Conservation (phyloP, 2,888 invertebrate genomes). For the Amiota mariae region DNA sequence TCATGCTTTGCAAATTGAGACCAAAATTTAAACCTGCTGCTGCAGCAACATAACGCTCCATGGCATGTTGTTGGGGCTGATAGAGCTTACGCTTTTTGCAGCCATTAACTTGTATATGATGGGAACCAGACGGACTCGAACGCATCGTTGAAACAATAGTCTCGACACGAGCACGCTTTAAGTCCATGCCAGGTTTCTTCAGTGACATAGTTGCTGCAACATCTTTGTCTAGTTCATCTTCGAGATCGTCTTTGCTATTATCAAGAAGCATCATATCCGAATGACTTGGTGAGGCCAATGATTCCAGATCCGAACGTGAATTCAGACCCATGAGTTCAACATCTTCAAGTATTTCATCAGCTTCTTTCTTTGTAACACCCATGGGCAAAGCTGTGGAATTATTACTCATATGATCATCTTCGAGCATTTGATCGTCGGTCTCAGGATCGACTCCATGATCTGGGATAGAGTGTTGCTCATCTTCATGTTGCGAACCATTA, state of each 20-base stretch:
- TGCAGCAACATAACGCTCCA: constrained; percentile 77
- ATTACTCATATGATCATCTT: constrained; percentile 34
- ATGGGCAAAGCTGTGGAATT: constrained; percentile 39
- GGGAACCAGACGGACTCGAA: constrained; percentile 84
- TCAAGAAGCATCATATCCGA: constrained; percentile 75
- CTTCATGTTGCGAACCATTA: constrained; percentile 38
- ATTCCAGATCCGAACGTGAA: constrained; percentile 73
- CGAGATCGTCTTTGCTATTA: constrained; percentile 80
- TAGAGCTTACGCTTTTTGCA: constrained; percentile 97
- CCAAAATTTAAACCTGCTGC: constrained; percentile 77
- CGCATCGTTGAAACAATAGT: constrained; percentile 96
- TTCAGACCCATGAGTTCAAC: constrained; percentile 71
- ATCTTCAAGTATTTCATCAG: constrained; percentile 70
- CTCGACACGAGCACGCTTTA: constrained; percentile 94
- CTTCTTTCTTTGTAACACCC: constrained; percentile 69
- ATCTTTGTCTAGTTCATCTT: constrained; percentile 78
- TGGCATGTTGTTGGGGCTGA: constrained; percentile 94
- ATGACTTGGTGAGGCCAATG: constrained; percentile 76
- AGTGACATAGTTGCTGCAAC: constrained; percentile 73
- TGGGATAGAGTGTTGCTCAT: constrained; percentile 37
- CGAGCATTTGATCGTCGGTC: constrained; percentile 29
- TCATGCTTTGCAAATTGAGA: constrained; percentile 76
- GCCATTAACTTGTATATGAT: constrained; percentile 80
- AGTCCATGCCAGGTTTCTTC: constrained; percentile 81
- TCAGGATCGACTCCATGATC: not conserved